These are phyloP conservation scores for Aproaerema taeniolella DNA, from an alignment of 2,888 invertebrate species.

Conservation along the genomic window DNA sequence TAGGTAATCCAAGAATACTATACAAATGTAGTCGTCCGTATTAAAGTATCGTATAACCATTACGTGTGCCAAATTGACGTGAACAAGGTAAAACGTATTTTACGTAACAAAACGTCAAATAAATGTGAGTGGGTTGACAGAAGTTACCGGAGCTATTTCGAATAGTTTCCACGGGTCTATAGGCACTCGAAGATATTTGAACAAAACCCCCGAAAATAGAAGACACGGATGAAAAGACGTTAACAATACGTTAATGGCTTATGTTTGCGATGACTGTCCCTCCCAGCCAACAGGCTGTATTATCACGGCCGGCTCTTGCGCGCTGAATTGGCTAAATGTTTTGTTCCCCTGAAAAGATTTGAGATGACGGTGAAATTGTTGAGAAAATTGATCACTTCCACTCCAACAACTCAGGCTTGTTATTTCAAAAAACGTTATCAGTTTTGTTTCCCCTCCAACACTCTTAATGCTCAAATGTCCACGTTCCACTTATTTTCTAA, in stretches of 20 bases:
- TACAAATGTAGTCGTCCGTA: too few relatives aligned
- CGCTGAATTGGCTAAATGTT: constrained; percentile 75
- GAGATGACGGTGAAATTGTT: constrained; percentile 74
- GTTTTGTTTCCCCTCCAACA: constrained; percentile 28
- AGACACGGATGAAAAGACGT: constrained; percentile 53
- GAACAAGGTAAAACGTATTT: too few relatives aligned
- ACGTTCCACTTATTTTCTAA: constrained; percentile 3
- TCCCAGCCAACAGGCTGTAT: constrained; percentile 66
- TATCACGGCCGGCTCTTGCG: constrained; percentile 60
- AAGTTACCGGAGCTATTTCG: neutral
- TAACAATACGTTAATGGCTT: constrained; percentile 73
- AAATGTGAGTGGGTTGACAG: neutral
- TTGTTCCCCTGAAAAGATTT: constrained; percentile 70
- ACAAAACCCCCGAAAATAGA: constrained; percentile 42
- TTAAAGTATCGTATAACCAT: too few relatives aligned
- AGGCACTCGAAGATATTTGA: constrained; percentile 39
- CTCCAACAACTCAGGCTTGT: constrained; percentile 51
- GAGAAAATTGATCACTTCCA: constrained; percentile 74
- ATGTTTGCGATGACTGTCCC: constrained; percentile 70
- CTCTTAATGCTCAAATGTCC: constrained; percentile 4
- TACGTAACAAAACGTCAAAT: neutral
- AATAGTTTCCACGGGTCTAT: neutral
- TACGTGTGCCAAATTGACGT: too few relatives aligned
- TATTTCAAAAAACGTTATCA: constrained; percentile 40
- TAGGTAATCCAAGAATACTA: too few relatives aligned